A percentile compares a stretch with the other conserved stretches of the same genome.
Conservation (phyloP, 2,888 invertebrate genomes). For the Piscicola geometra region DNA sequence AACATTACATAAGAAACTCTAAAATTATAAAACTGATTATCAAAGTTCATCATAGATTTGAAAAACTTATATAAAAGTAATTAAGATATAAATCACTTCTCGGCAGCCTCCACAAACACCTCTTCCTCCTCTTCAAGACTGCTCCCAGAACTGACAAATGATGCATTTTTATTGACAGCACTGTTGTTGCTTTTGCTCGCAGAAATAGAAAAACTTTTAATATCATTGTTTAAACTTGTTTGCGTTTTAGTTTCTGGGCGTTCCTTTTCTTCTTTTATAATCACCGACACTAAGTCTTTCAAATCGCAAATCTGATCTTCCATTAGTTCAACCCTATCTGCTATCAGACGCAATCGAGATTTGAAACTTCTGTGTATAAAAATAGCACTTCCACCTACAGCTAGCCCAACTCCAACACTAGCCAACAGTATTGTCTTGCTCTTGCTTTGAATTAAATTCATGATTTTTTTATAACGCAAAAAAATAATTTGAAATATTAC, state of each 20-base stretch:
- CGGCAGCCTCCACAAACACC: not conserved
- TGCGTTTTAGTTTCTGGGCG: not conserved
- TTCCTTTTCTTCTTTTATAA: not conserved
- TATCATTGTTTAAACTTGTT: not conserved
- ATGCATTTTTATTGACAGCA: not conserved
- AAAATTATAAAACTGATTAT: not conserved
- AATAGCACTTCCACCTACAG: not conserved
- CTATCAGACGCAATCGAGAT: conserved; percentile 2
- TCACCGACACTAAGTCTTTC: not conserved
- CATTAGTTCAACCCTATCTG: not conserved
- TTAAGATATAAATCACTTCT: not conserved
- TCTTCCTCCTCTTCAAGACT: not conserved
- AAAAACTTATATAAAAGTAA: no score
- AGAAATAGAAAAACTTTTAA: not conserved
- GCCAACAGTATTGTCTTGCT: conserved; percentile 1
- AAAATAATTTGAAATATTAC: no score
- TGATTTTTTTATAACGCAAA: not conserved
- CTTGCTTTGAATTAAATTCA: not conserved
- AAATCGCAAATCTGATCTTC: conserved; percentile 4
- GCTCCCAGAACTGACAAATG: not conserved
- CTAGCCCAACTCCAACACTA: not conserved
- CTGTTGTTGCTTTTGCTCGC: not conserved
- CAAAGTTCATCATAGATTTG: no score
- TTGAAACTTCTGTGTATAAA: not conserved
- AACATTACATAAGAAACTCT: not conserved